A percentile compares a stretch with the other conserved stretches of the same genome.
Evolutionary conservation across 37 sponge, comb jelly and placozoan genomes (phyloP).

Genomic region (Hexactinellida sp.): DNA sequence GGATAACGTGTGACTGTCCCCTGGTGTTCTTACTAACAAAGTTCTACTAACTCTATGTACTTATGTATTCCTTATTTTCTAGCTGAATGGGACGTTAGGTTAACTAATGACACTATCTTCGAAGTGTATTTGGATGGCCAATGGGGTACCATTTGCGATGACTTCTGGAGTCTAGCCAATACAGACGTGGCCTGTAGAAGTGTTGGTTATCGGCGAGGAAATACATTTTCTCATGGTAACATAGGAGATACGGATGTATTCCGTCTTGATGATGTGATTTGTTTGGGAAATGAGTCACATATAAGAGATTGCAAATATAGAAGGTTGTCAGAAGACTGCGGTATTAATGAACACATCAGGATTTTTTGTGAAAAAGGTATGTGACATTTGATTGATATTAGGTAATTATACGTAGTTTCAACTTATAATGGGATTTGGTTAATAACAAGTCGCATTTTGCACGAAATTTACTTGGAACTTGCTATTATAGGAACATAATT

Average conservation of each 20-base stretch:
- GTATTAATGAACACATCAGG: neutral
- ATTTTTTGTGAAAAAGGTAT: neutral
- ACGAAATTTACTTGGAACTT: too few species aligned
- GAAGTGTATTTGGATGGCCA: neutral
- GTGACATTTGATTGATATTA: too few species aligned
- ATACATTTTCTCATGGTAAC: neutral
- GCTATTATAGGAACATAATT: too few species aligned
- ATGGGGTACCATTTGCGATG: neutral
- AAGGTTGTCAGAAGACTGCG: neutral
- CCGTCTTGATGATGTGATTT: neutral
- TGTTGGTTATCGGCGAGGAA: neutral
- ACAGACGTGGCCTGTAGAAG: slow-evolving; percentile 6
- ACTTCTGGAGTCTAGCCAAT: neutral
- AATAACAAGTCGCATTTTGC: too few species aligned
- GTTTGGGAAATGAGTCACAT: neutral
- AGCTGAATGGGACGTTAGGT: neutral
- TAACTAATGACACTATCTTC: neutral
- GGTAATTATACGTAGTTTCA: too few species aligned
- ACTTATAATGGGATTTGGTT: too few species aligned
- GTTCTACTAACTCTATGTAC: neutral
- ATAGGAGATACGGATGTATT: neutral
- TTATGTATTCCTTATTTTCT: neutral
- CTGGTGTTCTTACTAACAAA: too few species aligned
- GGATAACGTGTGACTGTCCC: too few species aligned
- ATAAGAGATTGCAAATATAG: neutral